These are phyloP conservation scores for Colletes latitarsis DNA, from an alignment of 1,140 invertebrate species.

Conservation along the genomic window DNA sequence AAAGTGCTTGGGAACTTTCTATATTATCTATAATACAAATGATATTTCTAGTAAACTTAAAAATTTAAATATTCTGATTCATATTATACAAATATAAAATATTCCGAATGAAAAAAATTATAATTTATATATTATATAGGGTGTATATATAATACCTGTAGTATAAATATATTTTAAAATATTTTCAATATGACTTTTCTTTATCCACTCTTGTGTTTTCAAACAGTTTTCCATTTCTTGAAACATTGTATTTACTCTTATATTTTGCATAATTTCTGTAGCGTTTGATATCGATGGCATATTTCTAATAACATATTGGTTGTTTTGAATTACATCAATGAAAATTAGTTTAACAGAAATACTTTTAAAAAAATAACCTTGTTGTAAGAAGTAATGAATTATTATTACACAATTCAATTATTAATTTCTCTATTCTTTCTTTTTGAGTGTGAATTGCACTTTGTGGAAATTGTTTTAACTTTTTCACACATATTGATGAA, in stretches of 20 bases:
- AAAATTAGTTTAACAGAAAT: not conserved
- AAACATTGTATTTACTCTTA: not conserved
- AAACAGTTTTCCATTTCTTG: accelerated
- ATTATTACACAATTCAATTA: not conserved
- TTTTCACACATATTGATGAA: not conserved
- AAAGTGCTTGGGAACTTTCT: not conserved
- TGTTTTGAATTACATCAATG: not conserved
- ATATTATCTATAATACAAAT: constrained; percentile 34
- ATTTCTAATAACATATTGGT: not conserved
- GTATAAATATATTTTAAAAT: not conserved
- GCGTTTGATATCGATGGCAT: accelerated
- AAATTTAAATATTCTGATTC: too few relatives aligned
- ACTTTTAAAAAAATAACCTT: constrained; percentile 25
- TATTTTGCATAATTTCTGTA: accelerated
- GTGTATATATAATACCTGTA: not conserved
- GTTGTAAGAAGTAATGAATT: too few relatives aligned
- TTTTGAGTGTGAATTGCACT: not conserved
- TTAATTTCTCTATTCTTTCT: not conserved
- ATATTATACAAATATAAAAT: not conserved
- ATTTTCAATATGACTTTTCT: not conserved
- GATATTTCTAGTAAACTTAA: not conserved
- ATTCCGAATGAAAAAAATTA: not conserved
- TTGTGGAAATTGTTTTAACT: not conserved
- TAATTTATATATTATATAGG: not conserved
- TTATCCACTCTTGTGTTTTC: not conserved